These are phyloP conservation scores for Rhingia rostrata DNA, from an alignment of 2,888 invertebrate genomes.

Conservation along the genomic window DNA sequence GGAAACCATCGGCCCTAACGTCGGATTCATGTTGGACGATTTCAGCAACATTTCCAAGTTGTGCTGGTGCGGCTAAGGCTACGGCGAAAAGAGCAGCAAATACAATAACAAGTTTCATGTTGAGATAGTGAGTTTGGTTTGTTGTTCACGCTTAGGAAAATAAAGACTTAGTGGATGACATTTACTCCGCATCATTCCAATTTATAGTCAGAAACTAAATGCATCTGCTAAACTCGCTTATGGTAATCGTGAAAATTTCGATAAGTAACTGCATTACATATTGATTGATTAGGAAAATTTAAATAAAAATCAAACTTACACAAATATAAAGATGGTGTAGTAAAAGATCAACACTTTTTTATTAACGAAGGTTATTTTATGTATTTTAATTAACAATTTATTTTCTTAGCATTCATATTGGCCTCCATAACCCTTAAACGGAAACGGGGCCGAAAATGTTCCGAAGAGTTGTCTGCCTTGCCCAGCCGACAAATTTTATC, in stretches of 20 bases:
- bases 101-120: conserved; percentile 23
- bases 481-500: no score
- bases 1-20: not conserved
- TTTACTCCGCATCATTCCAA: conserved; percentile 21
- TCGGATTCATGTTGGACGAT: not conserved
- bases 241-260: not conserved
- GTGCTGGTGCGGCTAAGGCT: conserved; percentile 42
- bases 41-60: conserved; percentile 76
- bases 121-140: conserved; percentile 14
- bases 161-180: conserved; percentile 66
- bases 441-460: no score
- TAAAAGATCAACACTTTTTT: no score
- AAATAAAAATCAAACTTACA: no score
- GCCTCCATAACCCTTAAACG: no score
- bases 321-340: no score
- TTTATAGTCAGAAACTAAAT: conserved; percentile 66
- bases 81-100: conserved; percentile 36
- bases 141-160: conserved; percentile 67
- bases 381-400: no score
- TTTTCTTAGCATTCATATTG: no score
- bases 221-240: not conserved
- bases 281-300: not conserved
- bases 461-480: no score
- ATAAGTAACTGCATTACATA: no score
- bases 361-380: no score